Evolutionary conservation across 1,140 invertebrate genomes (phyloP).

Genomic region (Anastatus disparis): DNA sequence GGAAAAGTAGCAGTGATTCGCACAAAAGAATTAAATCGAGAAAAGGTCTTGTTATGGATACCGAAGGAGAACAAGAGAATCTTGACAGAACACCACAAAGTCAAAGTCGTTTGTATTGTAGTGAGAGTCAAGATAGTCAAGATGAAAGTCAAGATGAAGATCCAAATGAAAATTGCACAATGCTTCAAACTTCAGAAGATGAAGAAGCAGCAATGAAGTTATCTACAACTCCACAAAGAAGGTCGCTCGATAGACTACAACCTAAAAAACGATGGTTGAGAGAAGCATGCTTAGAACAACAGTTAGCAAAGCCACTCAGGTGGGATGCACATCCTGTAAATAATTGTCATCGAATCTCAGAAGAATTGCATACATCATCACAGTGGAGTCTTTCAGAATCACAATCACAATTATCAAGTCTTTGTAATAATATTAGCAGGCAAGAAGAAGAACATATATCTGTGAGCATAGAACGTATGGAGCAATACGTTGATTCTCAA

Average conservation of each 20-base stretch:
- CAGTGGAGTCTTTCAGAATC: conserved; percentile 39
- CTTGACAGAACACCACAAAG: conserved; percentile 50
- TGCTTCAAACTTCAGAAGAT: conserved; percentile 58
- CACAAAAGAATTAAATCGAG: conserved; percentile 59
- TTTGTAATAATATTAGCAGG: neutral
- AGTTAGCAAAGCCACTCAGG: conserved; percentile 62
- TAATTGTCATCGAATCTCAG: conserved; percentile 26
- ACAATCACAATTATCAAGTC: conserved; percentile 23
- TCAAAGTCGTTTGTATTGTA: conserved; percentile 54
- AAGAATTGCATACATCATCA: conserved; percentile 16
- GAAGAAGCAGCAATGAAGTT: conserved; percentile 54
- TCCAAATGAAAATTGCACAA: conserved; percentile 51
- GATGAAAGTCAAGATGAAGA: conserved; percentile 65
- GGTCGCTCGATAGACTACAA: conserved; percentile 64
- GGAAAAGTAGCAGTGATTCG: conserved; percentile 57
- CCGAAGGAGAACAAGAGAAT: conserved; percentile 60
- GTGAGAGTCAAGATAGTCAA: conserved; percentile 60
- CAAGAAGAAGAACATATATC: neutral
- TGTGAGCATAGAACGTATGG: neutral
- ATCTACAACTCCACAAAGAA: conserved; percentile 54
- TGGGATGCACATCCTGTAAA: conserved; percentile 57
- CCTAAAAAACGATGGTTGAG: conserved; percentile 75
- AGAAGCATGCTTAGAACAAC: conserved; percentile 69
- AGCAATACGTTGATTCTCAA: conserved; percentile 24
- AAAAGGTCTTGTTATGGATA: conserved; percentile 63